Percentiles rank a stretch among this genome's conserved stretches.
These are phyloP conservation scores for Rhadinocentrus ornatus DNA, from an alignment of 2,797 vertebrate genomes.

Conservation along the genomic window DNA sequence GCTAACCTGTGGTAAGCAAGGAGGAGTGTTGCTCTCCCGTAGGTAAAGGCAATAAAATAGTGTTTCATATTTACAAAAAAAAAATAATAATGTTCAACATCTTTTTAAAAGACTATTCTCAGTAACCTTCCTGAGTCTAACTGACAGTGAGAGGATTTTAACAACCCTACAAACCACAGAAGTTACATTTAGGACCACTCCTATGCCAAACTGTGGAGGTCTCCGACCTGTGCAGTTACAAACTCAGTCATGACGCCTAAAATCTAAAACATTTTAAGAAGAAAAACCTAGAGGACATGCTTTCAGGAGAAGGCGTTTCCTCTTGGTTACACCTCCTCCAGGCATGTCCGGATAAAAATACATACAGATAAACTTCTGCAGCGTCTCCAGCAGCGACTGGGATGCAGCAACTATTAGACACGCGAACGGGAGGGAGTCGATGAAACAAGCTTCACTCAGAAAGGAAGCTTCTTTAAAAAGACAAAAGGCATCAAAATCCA, in stretches of 20 bases:
- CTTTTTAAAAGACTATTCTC: constrained; percentile 64
- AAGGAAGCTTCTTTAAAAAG: constrained; percentile 72
- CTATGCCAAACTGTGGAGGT: background rate
- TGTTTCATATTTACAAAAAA: constrained; percentile 73
- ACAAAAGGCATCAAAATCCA: constrained; percentile 70
- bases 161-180: constrained; percentile 43
- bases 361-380: constrained; percentile 43
- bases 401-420: constrained; percentile 50
- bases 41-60: constrained; percentile 62
- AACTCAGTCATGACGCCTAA: background rate
- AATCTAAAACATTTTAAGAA: no score
- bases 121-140: constrained; percentile 78
- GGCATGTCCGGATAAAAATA: constrained; percentile 61
- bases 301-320: constrained; percentile 26
- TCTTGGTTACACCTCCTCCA: constrained; percentile 57
- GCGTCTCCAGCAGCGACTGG: constrained; percentile 50
- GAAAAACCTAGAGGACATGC: constrained; percentile 55
- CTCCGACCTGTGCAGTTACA: no score
- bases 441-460: constrained; percentile 36
- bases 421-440: background rate
- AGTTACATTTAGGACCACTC: constrained; percentile 48
- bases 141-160: constrained; percentile 61
- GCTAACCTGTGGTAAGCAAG: constrained; percentile 47
- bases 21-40: constrained; percentile 23
- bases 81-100: constrained; percentile 27